Evolutionary conservation across 2,888 invertebrate species (phyloP).

Genomic region (Drosophila suboccidentalis): DNA sequence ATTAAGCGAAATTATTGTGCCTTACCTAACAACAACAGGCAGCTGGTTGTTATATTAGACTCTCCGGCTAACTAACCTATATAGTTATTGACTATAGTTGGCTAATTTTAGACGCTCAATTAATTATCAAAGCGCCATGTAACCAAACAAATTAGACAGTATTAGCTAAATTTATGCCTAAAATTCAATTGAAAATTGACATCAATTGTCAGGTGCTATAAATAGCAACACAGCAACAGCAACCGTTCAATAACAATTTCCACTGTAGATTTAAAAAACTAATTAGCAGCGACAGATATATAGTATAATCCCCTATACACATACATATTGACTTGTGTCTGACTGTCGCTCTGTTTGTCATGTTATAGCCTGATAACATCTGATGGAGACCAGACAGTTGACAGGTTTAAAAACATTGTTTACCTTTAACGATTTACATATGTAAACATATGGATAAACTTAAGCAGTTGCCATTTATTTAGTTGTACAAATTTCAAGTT

Average conservation of each 20-base stretch:
- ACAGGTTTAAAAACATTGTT: not conserved
- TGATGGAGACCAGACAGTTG: not conserved
- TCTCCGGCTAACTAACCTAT: constrained; percentile 26
- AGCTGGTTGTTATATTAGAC: not conserved
- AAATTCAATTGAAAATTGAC: constrained; percentile 32
- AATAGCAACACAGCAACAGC: constrained; percentile 16
- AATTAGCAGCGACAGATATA: constrained; percentile 31
- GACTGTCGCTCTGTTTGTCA: not conserved
- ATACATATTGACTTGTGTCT: constrained; percentile 10
- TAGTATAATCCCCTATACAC: constrained; percentile 6
- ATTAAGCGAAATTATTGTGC: constrained; percentile 8
- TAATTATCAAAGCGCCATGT: constrained; percentile 15
- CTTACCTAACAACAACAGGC: constrained; percentile 17
- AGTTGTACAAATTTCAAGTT: not conserved
- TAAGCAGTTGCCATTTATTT: not conserved
- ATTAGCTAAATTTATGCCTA: constrained; percentile 33
- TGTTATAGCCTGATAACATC: constrained; percentile 1
- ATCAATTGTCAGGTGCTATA: constrained; percentile 27
- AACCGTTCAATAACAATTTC: constrained; percentile 16
- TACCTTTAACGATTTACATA: not conserved
- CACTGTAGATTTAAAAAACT: constrained; percentile 30
- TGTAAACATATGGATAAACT: not conserved
- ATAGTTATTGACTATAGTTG: constrained; percentile 8
- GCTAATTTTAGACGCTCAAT: constrained; percentile 32
- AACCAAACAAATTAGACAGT: constrained; percentile 20